Evolutionary conservation across 2,888 invertebrate genomes (phyloP), one percentile per base, ranked within the genome.

Genomic region (Meganola albula): DNA sequence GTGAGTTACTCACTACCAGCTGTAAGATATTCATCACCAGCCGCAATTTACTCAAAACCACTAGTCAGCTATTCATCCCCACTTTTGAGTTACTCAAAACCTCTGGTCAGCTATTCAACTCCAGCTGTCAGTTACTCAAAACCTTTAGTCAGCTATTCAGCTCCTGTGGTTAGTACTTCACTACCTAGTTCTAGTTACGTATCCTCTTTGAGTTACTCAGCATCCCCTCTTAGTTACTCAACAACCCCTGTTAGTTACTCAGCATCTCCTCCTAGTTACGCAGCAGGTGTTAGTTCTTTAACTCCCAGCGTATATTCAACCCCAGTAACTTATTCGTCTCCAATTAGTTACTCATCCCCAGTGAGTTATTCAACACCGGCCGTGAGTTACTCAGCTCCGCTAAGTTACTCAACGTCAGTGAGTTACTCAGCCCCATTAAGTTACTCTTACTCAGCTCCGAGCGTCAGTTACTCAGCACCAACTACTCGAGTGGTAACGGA

Each of bases 51-150:
- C 39, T 3, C 20, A 3, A n/a, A 7, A 7, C 20, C 20, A n/a
- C 8, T n/a, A 2, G 20, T 20, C 3, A 7, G 20, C 20, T 20
- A 20, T n/a, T 3, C 20, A 2, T 3, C 4, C 8, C 20, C 20
- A 3, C 8, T n/a, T n/a, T 27, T 2, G 5, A 18, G 26, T 21
- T 48, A 45, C 40, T 9, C 30, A 0, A 16, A 24, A 0, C 34
- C 34, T 8, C 11, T 18, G 5, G 8, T 30, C 4, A 10, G 12
- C 10, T 16, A 30, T 23, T 5, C 22, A 3, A 16, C 29, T 4
- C 29, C 29, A 7, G 24, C 29, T 11, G 4, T 24, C 4, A 31
- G 36, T 4, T 45, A 45, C 37, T 30, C 42, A 0, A 25, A 33
- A 1, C 39, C 40, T 2, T 14, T 9, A 3, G 10, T 23, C 6